Percentiles rank a stretch among this genome's conserved stretches.
Conservation (phyloP, 2,797 vertebrate genomes). For the Ispidina lecontei region DNA sequence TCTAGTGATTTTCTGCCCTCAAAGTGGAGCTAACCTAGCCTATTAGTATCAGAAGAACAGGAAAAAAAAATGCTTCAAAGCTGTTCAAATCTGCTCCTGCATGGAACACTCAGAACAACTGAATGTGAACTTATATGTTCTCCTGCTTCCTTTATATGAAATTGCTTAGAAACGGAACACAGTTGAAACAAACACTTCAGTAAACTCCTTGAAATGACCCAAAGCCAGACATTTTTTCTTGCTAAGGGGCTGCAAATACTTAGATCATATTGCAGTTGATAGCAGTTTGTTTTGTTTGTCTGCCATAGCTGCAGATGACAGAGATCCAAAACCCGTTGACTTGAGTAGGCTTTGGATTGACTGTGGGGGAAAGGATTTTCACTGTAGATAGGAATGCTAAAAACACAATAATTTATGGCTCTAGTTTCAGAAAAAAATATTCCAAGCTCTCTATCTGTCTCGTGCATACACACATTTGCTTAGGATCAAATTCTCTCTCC, state of each 20-base stretch:
- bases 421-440: constrained; percentile 16
- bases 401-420: constrained; percentile 9
- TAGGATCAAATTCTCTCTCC: constrained; percentile 13
- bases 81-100: background rate
- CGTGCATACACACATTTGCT: background rate
- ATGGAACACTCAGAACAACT: background rate
- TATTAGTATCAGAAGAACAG: background rate
- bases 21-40: background rate
- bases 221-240: constrained; percentile 7
- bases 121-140: background rate
- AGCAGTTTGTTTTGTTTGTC: constrained; percentile 55
- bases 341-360: constrained; percentile 26
- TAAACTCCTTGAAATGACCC: constrained; percentile 41
- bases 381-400: constrained; percentile 23
- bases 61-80: background rate
- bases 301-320: constrained; percentile 45
- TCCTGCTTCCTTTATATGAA: constrained; percentile 13
- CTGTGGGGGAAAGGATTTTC: constrained; percentile 55
- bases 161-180: constrained; percentile 38
- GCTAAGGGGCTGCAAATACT: background rate
- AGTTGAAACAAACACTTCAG: constrained; percentile 52
- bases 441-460: background rate
- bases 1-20: background rate
- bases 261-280: constrained; percentile 60
- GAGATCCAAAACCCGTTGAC: constrained; percentile 33